Evolutionary conservation across 2,797 vertebrate genomes (phyloP).

Genomic region (Rhabdomys pumilio): DNA sequence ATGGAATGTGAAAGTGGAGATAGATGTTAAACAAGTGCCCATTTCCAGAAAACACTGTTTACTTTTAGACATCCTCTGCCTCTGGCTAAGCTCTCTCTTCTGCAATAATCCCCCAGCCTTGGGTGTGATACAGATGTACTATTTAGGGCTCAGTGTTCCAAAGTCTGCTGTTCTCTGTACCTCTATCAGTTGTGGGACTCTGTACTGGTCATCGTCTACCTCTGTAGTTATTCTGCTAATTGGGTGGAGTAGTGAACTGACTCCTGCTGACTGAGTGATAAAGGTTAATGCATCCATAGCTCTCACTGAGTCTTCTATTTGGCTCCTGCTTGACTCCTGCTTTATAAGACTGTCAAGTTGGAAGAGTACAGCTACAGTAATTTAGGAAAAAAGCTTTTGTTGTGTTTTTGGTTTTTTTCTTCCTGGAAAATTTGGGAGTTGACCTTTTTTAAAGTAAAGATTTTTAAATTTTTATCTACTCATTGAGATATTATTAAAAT

Average conservation of each 20-base stretch:
- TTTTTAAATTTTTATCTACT: conserved; percentile 43
- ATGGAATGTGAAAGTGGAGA: neutral
- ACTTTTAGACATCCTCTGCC: neutral
- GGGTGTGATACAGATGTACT: neutral
- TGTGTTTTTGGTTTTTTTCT: neutral
- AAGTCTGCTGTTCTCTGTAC: neutral
- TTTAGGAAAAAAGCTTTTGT: neutral
- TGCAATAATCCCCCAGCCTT: neutral
- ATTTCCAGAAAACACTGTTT: neutral
- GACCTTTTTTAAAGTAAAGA: neutral
- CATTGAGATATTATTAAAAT: conserved; percentile 46
- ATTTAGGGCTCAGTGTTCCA: neutral
- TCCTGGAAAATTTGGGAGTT: conserved; percentile 17
- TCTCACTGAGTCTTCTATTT: neutral
- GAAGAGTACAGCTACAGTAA: neutral
- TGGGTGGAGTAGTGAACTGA: neutral
- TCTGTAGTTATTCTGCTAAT: neutral
- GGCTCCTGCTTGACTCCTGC: neutral
- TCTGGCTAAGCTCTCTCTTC: neutral
- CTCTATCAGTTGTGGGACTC: too few relatives aligned
- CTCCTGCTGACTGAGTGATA: neutral
- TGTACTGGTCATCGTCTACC: neutral
- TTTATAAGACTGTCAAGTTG: neutral
- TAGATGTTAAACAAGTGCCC: neutral
- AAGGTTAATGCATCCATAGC: neutral